Base-by-base conservation (phyloP, 2,797 vertebrate genomes). In the Delichon dasypus region DNA sequence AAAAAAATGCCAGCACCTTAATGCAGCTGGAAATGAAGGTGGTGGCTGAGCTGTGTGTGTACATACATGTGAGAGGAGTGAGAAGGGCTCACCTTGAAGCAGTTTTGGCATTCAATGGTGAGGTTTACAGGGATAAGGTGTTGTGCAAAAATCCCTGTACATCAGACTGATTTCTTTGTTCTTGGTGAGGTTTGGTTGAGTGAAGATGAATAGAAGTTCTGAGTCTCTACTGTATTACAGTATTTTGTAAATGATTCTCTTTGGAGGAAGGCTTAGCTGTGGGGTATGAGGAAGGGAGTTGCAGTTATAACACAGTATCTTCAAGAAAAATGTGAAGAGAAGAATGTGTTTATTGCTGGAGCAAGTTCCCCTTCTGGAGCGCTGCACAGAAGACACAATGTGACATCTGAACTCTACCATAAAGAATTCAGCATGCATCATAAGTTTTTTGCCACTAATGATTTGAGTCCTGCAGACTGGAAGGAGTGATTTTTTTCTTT, bases 21-120 rank as follows among this genome's bases (percentile, higher is more conserved):
- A 47, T 58, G 38, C 53, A 61, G 30, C 44, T 70, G 18, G 53
- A 32, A 61, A 32, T 19, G 42, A 48, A 66, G 51, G 12, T 29
- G 75, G 7, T 77, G 57, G 60, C 12, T 50, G 61, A 44, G 34
- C 12, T 32, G 20, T 48, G 11, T 64, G 5, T 17, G 19, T 45
- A 15, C 7, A 1, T 16, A 4, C 0, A 0, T 3, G 48, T 25
- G 68, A 60, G 34, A 74, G 50, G 22, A 81, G 36, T 7, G 75
- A 76, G 34, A 57, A 58, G 10, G 50, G 36, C 22, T 27, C 38
- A 27, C 40, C 34, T 67, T 36, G 57, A 47, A 53, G 55, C 12
- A 13, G 7, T 66, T 89, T 13, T 34, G 44, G 8, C 16, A 12
- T 65, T 85, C 1, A 0, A 0, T 58, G 55, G 36, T 0, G 13